Evolutionary conservation across 2,797 vertebrate genomes (phyloP).

Genomic region (Centroberyx gerrardi): DNA sequence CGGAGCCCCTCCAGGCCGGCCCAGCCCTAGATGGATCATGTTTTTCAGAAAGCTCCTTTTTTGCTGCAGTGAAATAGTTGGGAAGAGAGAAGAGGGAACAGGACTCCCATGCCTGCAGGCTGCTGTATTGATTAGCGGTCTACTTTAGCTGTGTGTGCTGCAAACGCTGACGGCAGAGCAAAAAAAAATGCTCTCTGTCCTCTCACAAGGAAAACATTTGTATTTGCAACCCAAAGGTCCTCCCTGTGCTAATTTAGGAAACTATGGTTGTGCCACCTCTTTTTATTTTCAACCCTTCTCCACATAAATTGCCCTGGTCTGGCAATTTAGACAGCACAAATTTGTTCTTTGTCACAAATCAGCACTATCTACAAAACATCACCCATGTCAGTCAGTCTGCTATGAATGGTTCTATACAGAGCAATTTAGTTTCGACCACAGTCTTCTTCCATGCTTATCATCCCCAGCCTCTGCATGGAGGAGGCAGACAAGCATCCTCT

Average conservation of each 20-base stretch:
- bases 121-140: constrained; percentile 80
- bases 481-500: constrained; percentile 24
- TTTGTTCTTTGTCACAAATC: background rate
- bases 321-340: too few species aligned
- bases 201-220: constrained; percentile 35
- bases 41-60: constrained; percentile 64
- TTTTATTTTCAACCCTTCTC: too few species aligned
- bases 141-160: constrained; percentile 78
- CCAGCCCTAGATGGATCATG: constrained; percentile 35
- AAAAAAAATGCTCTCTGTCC: constrained; percentile 34
- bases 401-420: constrained; percentile 33
- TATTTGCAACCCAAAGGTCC: constrained; percentile 19
- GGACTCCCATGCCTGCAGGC: constrained; percentile 72
- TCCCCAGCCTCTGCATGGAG: background rate
- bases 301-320: too few species aligned
- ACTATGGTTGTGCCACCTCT: background rate
- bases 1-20: constrained; percentile 9
- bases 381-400: background rate
- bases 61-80: constrained; percentile 79
- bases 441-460: constrained; percentile 30
- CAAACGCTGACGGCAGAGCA: constrained; percentile 67
- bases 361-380: background rate
- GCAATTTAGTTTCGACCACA: constrained; percentile 17
- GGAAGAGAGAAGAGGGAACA: constrained; percentile 60
- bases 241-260: constrained; percentile 1